Evolutionary conservation across 2,888 invertebrate genomes (phyloP).

Genomic region (Mesorhabditis belari): DNA sequence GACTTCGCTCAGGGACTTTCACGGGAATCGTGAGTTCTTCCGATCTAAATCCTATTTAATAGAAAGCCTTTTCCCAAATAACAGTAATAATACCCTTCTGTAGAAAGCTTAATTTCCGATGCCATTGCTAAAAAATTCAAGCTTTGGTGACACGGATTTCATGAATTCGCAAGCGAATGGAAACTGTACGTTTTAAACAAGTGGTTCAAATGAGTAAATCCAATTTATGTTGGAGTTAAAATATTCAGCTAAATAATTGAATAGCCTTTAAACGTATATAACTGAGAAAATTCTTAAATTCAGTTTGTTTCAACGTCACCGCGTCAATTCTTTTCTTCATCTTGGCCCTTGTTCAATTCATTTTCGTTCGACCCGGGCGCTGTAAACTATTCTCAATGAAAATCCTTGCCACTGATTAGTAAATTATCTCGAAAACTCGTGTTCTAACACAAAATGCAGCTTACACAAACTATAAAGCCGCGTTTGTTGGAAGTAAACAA

Average conservation of each 20-base stretch:
- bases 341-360: not conserved
- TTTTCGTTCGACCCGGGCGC: not conserved
- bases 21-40: not conserved
- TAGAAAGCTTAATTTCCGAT: not conserved
- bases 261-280: no score
- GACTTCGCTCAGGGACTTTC: not conserved
- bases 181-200: not conserved
- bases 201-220: no score
- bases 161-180: not conserved
- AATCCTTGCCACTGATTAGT: no score
- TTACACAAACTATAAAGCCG: no score
- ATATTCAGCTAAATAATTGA: no score
- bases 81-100: not conserved
- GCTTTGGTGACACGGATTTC: not conserved
- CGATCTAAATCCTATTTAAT: not conserved
- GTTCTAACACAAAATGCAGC: no score
- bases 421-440: no score
- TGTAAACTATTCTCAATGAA: not conserved
- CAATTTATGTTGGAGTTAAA: not conserved
- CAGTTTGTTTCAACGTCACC: not conserved
- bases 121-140: not conserved
- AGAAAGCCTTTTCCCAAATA: not conserved
- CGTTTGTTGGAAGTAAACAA: no score
- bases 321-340: not conserved
- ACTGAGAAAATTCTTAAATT: no score